Base-by-base conservation (phyloP, 2,797 vertebrate species). In the Hapalemur alaotrensis region DNA sequence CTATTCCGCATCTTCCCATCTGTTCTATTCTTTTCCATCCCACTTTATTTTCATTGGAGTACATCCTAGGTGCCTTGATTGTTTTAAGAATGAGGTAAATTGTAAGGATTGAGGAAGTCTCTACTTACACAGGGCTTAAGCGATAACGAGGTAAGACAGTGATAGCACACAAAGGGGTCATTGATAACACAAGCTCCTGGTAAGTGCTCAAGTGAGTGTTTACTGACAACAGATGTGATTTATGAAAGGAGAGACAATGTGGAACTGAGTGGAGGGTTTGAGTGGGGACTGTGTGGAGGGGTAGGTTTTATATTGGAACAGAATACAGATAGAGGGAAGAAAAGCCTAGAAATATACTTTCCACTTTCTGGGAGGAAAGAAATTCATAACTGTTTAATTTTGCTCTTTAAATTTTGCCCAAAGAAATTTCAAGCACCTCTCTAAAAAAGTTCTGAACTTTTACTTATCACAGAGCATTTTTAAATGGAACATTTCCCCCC, bases 351-450 rank as follows among this genome's bases (percentile, higher is more conserved):
- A 73, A 73, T 7, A 22, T 20, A 63, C 30, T 87, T 96, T 78
- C 20, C 18, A 22, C 59, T 88, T 93, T 90, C 57, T 91, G 46
- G 81, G 18, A 83, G 41, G 80, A 80, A 93, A 48, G 10, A 80
- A 80, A 85, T 78, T 78, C 38, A 83, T 89, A 63, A 86, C 72
- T 38, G 18, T 73, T 95, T 95, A 89, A 96, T 93, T 93, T 86
- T 84, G n/a, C 52, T 89, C 57, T 95, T 96, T 92, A 93, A 69
- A 89, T 96, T 91, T 70, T 96, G 20, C 22, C 69, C 70, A 89
- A 76, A 93, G 65, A 96, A 85, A 93, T 89, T 92, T 95, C 83
- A 96, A 96, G 88, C n/a, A 94, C 43, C 14, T 78, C 57, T 88
- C 69, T 59, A 80, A 93, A 87, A 93, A 91, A 89, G 73, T 95